Evolutionary conservation across 2,113 vertebrate species (phyloP).

Genomic region (Antennarius striatus): DNA sequence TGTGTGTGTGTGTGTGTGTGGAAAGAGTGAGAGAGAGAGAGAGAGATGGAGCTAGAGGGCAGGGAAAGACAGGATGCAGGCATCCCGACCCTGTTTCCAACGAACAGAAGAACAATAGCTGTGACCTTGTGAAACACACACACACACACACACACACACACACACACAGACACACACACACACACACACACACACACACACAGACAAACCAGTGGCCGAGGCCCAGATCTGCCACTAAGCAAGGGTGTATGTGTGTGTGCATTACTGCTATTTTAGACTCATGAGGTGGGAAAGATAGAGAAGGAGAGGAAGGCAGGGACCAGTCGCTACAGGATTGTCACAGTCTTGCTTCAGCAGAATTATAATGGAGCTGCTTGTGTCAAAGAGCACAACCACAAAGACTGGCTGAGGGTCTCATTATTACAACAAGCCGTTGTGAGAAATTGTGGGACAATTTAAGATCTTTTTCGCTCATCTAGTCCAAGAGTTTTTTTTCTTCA

Average conservation of each 20-base stretch:
- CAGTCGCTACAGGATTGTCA: constrained; percentile 68
- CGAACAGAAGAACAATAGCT: constrained; percentile 82
- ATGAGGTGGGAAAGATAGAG: constrained; percentile 69
- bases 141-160: constrained; percentile 32
- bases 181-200: not conserved
- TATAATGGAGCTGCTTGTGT: constrained; percentile 48
- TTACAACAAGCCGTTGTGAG: constrained; percentile 21
- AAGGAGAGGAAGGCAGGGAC: constrained; percentile 61
- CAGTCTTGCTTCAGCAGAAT: constrained; percentile 59
- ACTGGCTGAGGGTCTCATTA: constrained; percentile 25
- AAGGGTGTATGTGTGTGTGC: constrained; percentile 78
- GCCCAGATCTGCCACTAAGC: constrained; percentile 73
- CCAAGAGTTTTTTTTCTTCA: not conserved
- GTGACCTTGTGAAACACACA: constrained; percentile 76
- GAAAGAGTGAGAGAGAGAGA: constrained; percentile 18
- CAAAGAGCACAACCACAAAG: constrained; percentile 42
- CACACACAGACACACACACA: not conserved
- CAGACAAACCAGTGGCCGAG: constrained; percentile 63
- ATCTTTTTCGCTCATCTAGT: too few relatives aligned
- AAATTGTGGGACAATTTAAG: constrained; percentile 16
- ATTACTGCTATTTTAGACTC: constrained; percentile 76
- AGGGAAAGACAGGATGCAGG: constrained; percentile 76
- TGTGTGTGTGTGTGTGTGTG: not conserved
- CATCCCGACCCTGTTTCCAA: constrained; percentile 79
- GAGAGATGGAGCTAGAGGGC: constrained; percentile 55